Conservation (phyloP, 2,113 vertebrate species). For the Chelonoidis abingdonii region DNA sequence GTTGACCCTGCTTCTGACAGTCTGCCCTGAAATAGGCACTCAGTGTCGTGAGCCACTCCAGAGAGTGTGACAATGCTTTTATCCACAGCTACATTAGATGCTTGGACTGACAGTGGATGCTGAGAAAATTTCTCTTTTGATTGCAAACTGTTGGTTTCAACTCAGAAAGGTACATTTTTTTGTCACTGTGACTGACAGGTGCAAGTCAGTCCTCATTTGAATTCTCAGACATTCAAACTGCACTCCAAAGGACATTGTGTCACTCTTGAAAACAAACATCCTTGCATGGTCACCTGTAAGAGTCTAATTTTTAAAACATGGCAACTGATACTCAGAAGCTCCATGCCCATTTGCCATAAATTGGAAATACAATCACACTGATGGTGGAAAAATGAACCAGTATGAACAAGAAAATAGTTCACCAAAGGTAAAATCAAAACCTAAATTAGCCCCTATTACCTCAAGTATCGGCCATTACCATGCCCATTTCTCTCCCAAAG, state of each 20-base stretch:
- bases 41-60: background rate
- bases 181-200: background rate
- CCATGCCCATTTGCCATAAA: background rate
- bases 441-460: background rate
- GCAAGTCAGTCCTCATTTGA: constrained; percentile 2
- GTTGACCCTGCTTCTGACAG: background rate
- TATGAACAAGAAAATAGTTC: background rate
- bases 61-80: background rate
- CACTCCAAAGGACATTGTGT: background rate
- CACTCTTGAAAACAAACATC: background rate
- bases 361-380: background rate
- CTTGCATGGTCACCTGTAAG: background rate
- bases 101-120: background rate
- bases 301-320: background rate
- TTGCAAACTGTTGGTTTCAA: background rate
- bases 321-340: background rate
- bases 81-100: background rate
- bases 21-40: background rate
- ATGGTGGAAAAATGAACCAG: background rate
- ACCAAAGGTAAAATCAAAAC: background rate
- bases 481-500: background rate
- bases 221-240: background rate
- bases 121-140: background rate
- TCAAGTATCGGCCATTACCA: background rate
- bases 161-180: background rate